Conservation (phyloP, 2,797 vertebrate species). For the Coreius guichenoti region DNA sequence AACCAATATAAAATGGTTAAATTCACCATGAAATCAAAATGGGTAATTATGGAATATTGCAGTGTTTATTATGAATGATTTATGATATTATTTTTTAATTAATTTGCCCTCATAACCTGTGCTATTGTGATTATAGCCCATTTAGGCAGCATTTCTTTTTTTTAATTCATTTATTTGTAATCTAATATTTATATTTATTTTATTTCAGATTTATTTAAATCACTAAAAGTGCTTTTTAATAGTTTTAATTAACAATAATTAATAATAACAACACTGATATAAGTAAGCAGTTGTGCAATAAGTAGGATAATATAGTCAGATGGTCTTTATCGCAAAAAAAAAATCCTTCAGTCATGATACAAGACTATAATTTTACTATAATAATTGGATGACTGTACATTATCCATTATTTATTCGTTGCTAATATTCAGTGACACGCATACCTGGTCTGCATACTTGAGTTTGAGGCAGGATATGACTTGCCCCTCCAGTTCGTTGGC, state of each 20-base stretch:
- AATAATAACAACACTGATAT: background rate
- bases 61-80: background rate
- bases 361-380: background rate
- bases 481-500: slow-evolving; percentile 92
- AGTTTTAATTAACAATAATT: background rate
- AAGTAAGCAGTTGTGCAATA: background rate
- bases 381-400: background rate
- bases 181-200: background rate
- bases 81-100: background rate
- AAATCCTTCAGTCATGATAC: background rate
- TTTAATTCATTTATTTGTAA: background rate
- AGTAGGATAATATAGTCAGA: background rate
- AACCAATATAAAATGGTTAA: slow-evolving; percentile 8
- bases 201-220: background rate
- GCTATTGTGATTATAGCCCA: background rate
- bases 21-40: background rate
- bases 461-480: slow-evolving; percentile 93
- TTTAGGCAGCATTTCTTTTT: background rate
- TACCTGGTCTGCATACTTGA: slow-evolving; percentile 95
- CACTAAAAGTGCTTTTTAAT: background rate
- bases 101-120: background rate
- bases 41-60: background rate
- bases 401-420: background rate
- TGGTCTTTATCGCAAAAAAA: background rate
- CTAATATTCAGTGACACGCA: background rate